Percentiles rank a stretch among this genome's conserved stretches.
phyloP scores from a whole-genome alignment of 1,140 invertebrate species.

The Euura saliciscinereae region DNA sequence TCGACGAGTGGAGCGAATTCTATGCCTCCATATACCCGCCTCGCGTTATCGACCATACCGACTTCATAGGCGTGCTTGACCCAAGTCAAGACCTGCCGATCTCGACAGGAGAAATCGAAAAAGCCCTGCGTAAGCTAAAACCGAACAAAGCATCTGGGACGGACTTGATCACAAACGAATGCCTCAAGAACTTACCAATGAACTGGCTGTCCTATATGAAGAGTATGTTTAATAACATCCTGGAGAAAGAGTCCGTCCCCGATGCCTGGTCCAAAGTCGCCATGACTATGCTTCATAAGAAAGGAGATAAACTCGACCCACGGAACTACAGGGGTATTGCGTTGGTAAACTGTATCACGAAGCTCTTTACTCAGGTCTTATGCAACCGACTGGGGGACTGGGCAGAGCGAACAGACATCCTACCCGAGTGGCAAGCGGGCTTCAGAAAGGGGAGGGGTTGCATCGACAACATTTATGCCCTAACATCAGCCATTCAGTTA shows the following conservation, averaged over 20 bases:
- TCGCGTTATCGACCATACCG: no score
- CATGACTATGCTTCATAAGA: neutral
- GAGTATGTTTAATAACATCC: neutral
- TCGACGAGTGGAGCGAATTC: no score
- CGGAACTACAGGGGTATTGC: conserved; percentile 17
- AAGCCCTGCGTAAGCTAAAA: conserved; percentile 17
- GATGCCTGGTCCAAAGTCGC: neutral
- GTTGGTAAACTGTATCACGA: conserved; percentile 13
- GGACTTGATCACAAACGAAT: conserved; percentile 7
- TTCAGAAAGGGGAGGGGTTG: conserved; percentile 29
- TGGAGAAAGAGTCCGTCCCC: neutral
- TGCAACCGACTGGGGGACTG: conserved; percentile 21
- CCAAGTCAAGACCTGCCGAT: conserved; percentile 13
- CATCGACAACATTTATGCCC: conserved; percentile 31
- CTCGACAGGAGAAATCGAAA: conserved; percentile 5
- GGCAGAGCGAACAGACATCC: conserved; percentile 22
- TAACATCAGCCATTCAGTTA: conserved; percentile 27
- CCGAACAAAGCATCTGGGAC: conserved; percentile 11
- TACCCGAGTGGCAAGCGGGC: conserved; percentile 32
- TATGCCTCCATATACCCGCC: no score
- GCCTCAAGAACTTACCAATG: conserved; percentile 7
- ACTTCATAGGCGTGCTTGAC: neutral
- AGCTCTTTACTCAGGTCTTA: conserved; percentile 19
- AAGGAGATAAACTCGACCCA: conserved; percentile 15
- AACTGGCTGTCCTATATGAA: conserved; percentile 8